phyloP scores from a whole-genome alignment of 2,888 invertebrate genomes.

The Synergus laeviventris region DNA sequence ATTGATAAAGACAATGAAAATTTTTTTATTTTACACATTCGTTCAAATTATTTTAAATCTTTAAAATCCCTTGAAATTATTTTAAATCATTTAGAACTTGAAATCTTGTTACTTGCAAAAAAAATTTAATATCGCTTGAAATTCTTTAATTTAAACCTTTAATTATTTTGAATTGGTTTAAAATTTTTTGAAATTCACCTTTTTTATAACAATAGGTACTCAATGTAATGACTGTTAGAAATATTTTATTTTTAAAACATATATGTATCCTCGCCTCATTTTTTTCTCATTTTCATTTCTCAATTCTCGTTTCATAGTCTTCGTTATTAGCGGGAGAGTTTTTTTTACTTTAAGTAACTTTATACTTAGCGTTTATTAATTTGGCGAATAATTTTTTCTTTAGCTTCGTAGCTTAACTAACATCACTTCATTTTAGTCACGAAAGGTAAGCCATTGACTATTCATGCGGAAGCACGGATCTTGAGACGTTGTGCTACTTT shows the following conservation, averaged over 20 bases:
- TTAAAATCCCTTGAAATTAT: too few species aligned
- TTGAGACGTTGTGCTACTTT: constrained; percentile 75
- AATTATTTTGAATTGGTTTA: background rate
- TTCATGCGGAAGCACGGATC: constrained; percentile 63
- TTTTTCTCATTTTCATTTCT: constrained; percentile 26
- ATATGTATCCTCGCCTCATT: too few species aligned
- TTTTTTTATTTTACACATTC: too few species aligned
- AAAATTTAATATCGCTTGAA: too few species aligned
- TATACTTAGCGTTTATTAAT: constrained; percentile 9
- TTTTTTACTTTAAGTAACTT: background rate
- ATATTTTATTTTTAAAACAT: too few species aligned
- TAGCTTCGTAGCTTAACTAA: constrained; percentile 65
- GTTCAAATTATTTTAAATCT: too few species aligned
- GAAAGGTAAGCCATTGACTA: constrained; percentile 69
- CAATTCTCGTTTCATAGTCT: constrained; percentile 35
- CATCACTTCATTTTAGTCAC: constrained; percentile 69
- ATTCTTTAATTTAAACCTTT: background rate
- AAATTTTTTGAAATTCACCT: background rate
- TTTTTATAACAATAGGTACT: too few species aligned
- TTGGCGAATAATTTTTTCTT: constrained; percentile 50
- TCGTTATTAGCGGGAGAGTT: background rate
- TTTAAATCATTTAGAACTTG: too few species aligned
- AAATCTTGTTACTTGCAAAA: too few species aligned
- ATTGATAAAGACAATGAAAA: too few species aligned
- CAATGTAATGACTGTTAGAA: too few species aligned